phyloP scores from a whole-genome alignment of 2,888 invertebrate species.

The Malachius bipustulatus region DNA sequence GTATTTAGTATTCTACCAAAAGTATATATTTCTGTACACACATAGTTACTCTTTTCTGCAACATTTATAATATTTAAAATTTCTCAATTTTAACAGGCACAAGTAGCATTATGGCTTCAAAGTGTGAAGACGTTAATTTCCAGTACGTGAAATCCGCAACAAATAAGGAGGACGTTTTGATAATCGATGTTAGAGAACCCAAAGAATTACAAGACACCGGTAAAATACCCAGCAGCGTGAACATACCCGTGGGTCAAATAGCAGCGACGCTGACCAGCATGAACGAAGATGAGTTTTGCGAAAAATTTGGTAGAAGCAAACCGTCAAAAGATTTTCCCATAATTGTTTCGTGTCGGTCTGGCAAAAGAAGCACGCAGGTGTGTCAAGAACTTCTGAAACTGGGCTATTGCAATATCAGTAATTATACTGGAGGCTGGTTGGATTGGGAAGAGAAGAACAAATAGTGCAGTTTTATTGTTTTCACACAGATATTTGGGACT shows the following conservation, averaged over 20 bases:
- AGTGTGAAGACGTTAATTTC: conserved; percentile 24
- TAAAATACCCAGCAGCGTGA: conserved; percentile 58
- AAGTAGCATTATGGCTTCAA: too few relatives aligned
- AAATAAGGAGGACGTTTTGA: conserved; percentile 39
- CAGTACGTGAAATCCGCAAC: conserved; percentile 40
- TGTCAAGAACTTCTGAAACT: conserved; percentile 44
- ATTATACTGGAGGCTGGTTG: conserved; percentile 23
- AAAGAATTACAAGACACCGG: conserved; percentile 58
- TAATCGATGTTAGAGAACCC: conserved; percentile 69
- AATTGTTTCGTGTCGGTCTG: conserved; percentile 58
- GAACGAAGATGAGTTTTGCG: conserved; percentile 43
- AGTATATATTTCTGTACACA: too few relatives aligned
- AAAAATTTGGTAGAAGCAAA: conserved; percentile 45
- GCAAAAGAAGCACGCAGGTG: conserved; percentile 50
- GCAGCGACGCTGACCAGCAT: conserved; percentile 36
- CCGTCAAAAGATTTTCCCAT: conserved; percentile 46
- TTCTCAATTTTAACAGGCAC: too few relatives aligned
- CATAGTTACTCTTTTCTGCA: too few relatives aligned
- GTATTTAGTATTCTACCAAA: too few relatives aligned
- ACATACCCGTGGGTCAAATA: conserved; percentile 56
- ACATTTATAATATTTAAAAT: too few relatives aligned
- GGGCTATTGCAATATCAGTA: conserved; percentile 44
- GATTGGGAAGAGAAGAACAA: conserved; percentile 22
- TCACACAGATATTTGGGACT: too few relatives aligned
- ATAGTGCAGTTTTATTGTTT: too few relatives aligned